phyloP scores from a whole-genome alignment of 2,113 vertebrate genomes.

The Perccottus glenii region DNA sequence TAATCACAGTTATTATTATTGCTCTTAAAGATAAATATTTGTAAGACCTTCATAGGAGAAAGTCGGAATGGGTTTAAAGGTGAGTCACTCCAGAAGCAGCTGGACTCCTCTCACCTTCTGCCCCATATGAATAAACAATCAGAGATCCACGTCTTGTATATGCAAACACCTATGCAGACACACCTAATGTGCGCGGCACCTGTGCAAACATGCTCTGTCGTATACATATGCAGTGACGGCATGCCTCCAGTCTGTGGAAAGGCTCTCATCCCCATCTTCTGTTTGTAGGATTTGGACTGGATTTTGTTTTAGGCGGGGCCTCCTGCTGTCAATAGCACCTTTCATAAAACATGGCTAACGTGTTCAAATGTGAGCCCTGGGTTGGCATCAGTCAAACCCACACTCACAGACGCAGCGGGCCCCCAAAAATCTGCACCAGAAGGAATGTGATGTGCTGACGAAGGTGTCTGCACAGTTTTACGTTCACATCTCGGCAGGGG shows the following conservation, averaged over 20 bases:
- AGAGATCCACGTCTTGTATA: background rate
- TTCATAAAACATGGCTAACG: slow-evolving; percentile 50
- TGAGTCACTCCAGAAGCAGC: background rate
- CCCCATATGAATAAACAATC: background rate
- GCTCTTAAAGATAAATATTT: background rate
- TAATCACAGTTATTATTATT: too few species aligned
- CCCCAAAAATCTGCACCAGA: slow-evolving; percentile 17
- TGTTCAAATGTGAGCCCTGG: slow-evolving; percentile 15
- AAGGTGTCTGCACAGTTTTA: slow-evolving; percentile 42
- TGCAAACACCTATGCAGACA: background rate
- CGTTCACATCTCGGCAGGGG: slow-evolving; percentile 30
- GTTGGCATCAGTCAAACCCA: slow-evolving; percentile 37
- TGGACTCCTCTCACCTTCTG: background rate
- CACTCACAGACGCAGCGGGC: slow-evolving; percentile 20
- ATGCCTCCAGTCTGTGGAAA: slow-evolving; percentile 21
- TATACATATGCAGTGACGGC: slow-evolving; percentile 12
- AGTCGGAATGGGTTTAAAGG: background rate
- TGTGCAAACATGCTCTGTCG: slow-evolving; percentile 43
- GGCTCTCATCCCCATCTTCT: slow-evolving; percentile 41
- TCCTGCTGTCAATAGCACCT: slow-evolving; percentile 55
- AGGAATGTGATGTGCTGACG: slow-evolving; percentile 51
- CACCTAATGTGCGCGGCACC: slow-evolving; percentile 43
- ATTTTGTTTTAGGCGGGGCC: slow-evolving; percentile 26
- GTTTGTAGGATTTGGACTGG: slow-evolving; percentile 66
- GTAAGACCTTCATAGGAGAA: background rate